Conservation (phyloP, 2,113 vertebrate species). For the Myanophis thanlyinensis region DNA sequence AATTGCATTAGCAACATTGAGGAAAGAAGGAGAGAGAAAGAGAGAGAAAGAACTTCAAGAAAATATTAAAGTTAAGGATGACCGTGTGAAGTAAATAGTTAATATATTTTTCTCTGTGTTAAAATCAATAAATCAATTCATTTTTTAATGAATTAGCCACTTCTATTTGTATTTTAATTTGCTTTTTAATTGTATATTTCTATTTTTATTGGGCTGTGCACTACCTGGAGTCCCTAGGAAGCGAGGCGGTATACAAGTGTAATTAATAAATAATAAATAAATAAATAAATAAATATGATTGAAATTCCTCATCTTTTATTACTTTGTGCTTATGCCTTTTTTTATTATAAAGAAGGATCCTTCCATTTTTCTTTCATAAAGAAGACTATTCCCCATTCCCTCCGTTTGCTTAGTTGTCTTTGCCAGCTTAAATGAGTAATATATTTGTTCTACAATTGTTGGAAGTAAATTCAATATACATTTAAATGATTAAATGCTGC, state of each 20-base stretch:
- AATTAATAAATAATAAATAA: no score
- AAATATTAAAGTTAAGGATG: background rate
- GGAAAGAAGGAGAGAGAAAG: background rate
- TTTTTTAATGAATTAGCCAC: no score
- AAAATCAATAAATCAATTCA: no score
- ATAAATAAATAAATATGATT: no score
- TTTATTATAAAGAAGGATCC: background rate
- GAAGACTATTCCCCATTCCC: background rate
- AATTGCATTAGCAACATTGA: background rate
- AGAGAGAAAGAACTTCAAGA: background rate
- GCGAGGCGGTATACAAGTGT: no score
- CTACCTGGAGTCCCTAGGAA: no score
- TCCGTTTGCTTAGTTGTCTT: background rate
- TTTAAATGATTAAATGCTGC: conserved; percentile 10
- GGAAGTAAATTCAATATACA: conserved; percentile 3
- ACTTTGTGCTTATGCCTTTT: background rate
- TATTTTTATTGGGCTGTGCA: no score
- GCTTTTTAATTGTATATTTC: no score
- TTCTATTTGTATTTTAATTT: no score
- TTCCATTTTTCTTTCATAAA: background rate
- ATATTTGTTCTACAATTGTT: background rate
- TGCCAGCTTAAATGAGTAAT: background rate
- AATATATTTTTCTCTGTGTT: background rate
- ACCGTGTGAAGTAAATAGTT: background rate
- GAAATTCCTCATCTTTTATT: background rate